phyloP scores from a whole-genome alignment of 2,113 vertebrate genomes.

The Stercorarius parasiticus region DNA sequence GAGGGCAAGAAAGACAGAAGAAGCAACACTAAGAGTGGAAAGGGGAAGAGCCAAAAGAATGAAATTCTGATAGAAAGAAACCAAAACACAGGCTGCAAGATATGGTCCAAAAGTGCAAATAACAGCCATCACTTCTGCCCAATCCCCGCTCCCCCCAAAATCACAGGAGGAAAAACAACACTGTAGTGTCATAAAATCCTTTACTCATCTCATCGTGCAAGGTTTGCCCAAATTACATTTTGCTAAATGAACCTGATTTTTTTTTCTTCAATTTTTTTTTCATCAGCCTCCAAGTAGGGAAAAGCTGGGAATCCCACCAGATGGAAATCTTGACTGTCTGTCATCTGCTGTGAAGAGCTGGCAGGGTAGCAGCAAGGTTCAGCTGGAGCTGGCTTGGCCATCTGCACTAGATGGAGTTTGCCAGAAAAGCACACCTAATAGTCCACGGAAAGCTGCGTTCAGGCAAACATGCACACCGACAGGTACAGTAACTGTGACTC shows the following conservation, averaged over 20 bases:
- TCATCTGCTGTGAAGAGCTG: slow-evolving; percentile 39
- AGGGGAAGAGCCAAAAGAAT: neutral
- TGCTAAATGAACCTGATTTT: neutral
- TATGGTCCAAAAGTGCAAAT: neutral
- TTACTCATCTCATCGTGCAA: neutral
- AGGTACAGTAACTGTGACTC: neutral
- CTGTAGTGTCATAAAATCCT: neutral
- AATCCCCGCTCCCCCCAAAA: neutral
- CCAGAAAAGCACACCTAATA: slow-evolving; percentile 11
- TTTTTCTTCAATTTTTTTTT: neutral
- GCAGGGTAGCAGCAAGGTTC: slow-evolving; percentile 21
- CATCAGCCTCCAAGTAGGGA: neutral
- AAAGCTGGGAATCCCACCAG: slow-evolving; percentile 42
- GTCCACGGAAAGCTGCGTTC: neutral
- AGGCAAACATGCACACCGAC: neutral
- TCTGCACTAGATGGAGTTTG: slow-evolving; percentile 2
- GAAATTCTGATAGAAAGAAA: neutral
- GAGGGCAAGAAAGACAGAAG: neutral
- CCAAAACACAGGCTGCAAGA: neutral
- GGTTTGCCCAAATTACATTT: neutral
- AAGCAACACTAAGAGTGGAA: neutral
- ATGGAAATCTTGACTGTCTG: slow-evolving; percentile 44
- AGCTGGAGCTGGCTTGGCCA: slow-evolving; percentile 41
- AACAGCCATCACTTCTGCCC: neutral
- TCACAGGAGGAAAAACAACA: neutral